Evolutionary conservation across 2,113 vertebrate species (phyloP).

Genomic region (Paramormyrops kingsleyae): DNA sequence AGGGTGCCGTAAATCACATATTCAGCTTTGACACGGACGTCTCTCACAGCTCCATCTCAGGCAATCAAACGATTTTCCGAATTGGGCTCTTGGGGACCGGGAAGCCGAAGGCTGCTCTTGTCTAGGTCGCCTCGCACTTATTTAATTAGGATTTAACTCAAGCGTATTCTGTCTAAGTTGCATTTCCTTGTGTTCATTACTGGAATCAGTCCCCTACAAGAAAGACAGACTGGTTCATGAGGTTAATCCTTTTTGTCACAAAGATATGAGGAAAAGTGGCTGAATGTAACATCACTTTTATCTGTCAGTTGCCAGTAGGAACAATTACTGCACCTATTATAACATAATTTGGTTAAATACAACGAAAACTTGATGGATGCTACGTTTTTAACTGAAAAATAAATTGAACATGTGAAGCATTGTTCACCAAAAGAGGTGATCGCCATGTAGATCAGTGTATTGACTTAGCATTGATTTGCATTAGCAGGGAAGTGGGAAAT

Average conservation of each 20-base stretch:
- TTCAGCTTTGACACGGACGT: neutral
- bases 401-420: neutral
- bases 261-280: neutral
- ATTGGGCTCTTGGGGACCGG: conserved; percentile 18
- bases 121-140: conserved; percentile 19
- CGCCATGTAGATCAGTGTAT: neutral
- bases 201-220: conserved; percentile 19
- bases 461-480: neutral
- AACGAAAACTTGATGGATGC: neutral
- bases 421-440: neutral
- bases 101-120: conserved; percentile 3
- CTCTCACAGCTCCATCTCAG: neutral
- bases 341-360: neutral
- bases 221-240: conserved; percentile 7
- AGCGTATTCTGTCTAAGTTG: conserved; percentile 5
- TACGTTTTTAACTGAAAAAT: conserved; percentile 3
- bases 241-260: neutral
- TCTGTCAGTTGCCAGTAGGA: conserved; percentile 8
- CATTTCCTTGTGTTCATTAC: neutral
- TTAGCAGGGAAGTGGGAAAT: neutral
- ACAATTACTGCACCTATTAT: neutral
- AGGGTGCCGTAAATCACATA: neutral
- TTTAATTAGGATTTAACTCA: conserved; percentile 27
- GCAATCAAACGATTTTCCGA: conserved; percentile 14
- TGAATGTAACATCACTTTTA: conserved; percentile 11